Evolutionary conservation across 2,888 invertebrate species (phyloP).

Genomic region (Pomacea canaliculata): DNA sequence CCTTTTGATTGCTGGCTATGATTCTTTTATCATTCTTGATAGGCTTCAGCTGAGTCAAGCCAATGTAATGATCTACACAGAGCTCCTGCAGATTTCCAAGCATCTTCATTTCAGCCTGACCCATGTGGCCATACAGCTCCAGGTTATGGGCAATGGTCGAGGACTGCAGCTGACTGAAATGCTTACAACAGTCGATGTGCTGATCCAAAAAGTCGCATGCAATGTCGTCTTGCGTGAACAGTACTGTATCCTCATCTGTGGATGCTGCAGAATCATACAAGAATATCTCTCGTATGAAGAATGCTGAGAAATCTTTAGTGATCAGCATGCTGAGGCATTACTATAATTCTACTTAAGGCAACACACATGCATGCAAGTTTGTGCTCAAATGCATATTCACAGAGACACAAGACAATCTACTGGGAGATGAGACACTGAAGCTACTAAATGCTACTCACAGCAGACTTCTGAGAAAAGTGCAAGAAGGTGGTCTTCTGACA

Average conservation of each 20-base stretch:
- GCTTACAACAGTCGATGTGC: conserved; percentile 44
- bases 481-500: conserved; percentile 25
- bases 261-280: conserved; percentile 11
- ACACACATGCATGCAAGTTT: too few species aligned
- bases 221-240: conserved; percentile 37
- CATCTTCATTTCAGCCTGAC: conserved; percentile 30
- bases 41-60: not conserved
- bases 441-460: conserved; percentile 27
- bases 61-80: conserved; percentile 16
- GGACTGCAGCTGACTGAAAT: conserved; percentile 49
- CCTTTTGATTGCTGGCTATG: not conserved
- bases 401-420: too few species aligned
- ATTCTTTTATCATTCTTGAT: not conserved
- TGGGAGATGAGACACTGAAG: too few species aligned
- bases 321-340: too few species aligned
- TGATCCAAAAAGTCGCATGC: conserved; percentile 48
- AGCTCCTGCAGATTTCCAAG: conserved; percentile 33
- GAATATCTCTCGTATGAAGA: not conserved
- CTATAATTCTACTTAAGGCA: too few species aligned
- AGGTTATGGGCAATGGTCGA: conserved; percentile 53
- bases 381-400: too few species aligned
- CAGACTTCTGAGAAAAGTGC: conserved; percentile 24
- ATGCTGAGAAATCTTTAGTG: not conserved
- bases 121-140: conserved; percentile 38
- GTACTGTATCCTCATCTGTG: conserved; percentile 7